A percentile compares a stretch with the other conserved stretches of the same genome.
phyloP scores from a whole-genome alignment of 2,113 vertebrate species.

The Lipotes vexillifer region DNA sequence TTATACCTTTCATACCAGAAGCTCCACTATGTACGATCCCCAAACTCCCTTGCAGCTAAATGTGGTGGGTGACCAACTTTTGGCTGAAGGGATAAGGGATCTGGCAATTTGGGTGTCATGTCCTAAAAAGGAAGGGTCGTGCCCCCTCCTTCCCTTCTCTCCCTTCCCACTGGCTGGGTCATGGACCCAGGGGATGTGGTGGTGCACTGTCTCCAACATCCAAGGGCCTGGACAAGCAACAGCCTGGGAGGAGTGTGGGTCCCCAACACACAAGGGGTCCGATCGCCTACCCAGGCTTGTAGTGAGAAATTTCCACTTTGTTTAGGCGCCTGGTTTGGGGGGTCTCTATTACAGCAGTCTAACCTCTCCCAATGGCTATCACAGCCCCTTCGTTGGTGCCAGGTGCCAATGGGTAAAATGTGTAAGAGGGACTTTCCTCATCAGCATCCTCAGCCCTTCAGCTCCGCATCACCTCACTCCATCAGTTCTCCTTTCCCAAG shows the following conservation, averaged over 20 bases:
- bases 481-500: not conserved
- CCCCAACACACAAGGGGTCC: not conserved
- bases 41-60: not conserved
- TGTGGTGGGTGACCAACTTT: not conserved
- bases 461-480: not conserved
- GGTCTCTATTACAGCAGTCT: not conserved
- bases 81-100: not conserved
- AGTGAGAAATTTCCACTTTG: not conserved
- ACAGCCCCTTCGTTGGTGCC: not conserved
- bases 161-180: not conserved
- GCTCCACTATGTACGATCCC: not conserved
- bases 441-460: not conserved
- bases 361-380: not conserved
- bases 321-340: not conserved
- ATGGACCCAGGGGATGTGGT: not conserved
- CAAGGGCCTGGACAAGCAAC: accelerated
- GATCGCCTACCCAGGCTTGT: not conserved
- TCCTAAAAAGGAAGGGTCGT: not conserved
- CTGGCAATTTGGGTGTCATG: not conserved
- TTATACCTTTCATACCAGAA: not conserved
- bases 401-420: not conserved
- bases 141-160: not conserved
- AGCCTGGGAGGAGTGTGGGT: no score
- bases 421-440: not conserved
- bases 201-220: not conserved